These are phyloP conservation scores for Hylaeus anthracinus DNA, from an alignment of 1,140 invertebrate genomes.

Conservation along the genomic window DNA sequence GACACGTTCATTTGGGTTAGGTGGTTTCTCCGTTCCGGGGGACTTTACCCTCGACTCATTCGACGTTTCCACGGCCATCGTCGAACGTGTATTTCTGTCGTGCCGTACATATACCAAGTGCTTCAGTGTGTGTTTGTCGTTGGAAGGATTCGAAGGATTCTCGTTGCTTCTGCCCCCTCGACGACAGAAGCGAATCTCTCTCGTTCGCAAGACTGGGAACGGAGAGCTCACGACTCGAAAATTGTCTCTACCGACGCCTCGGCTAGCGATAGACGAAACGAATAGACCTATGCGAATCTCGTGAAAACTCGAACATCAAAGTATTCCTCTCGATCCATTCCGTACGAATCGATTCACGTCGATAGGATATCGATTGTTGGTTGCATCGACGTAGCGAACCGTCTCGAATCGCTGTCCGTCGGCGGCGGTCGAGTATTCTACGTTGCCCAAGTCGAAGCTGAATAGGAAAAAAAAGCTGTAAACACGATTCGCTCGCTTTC, in stretches of 20 bases:
- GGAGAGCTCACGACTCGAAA: neutral
- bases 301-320: neutral
- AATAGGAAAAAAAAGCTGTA: neutral
- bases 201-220: slow-evolving; percentile 1
- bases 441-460: too few species aligned
- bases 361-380: neutral
- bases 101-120: slow-evolving; percentile 13
- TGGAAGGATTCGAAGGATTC: neutral
- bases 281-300: neutral
- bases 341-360: neutral
- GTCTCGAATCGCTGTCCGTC: neutral
- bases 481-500: neutral
- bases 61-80: neutral
- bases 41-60: neutral
- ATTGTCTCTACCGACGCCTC: slow-evolving; percentile 18
- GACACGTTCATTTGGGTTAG: neutral
- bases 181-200: neutral
- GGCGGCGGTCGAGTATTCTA: neutral
- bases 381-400: neutral
- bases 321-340: neutral
- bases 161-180: neutral
- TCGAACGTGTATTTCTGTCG: neutral
- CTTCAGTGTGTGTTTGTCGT: slow-evolving; percentile 25
- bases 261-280: slow-evolving; percentile 20
- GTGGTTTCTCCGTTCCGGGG: neutral